Percentiles rank a stretch among this genome's conserved stretches.
phyloP scores from a whole-genome alignment of 2,113 vertebrate genomes.

The Podocnemis expansa region DNA sequence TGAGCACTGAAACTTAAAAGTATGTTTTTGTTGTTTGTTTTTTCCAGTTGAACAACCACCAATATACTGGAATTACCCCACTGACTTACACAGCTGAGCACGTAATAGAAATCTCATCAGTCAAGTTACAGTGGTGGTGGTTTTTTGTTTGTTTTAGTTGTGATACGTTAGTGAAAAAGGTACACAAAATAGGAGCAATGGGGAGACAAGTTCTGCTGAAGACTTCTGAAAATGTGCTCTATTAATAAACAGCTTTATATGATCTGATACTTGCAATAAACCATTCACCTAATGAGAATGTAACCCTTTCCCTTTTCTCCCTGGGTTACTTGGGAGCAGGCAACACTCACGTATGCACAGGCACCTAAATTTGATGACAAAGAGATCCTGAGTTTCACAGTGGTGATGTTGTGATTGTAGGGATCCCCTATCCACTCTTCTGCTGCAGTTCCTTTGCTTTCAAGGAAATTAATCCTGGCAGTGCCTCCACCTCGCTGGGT shows the following conservation, averaged over 20 bases:
- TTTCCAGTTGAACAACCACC: neutral
- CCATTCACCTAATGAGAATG: rapidly evolving
- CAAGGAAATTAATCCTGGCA: no score
- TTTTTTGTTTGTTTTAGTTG: neutral
- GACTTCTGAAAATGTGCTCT: neutral
- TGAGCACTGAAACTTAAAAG: constrained; percentile 7
- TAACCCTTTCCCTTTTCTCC: no score
- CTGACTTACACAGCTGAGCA: neutral
- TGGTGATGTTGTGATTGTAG: no score
- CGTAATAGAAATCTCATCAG: neutral
- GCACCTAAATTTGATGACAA: no score
- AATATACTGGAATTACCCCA: neutral
- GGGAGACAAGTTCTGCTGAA: neutral
- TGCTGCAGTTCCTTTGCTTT: no score
- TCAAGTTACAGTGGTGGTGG: neutral
- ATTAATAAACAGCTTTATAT: neutral
- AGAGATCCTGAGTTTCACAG: no score
- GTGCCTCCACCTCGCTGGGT: no score
- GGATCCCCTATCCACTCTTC: no score
- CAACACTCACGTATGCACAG: no score
- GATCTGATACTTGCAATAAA: neutral
- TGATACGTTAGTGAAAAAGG: neutral
- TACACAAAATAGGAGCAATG: neutral
- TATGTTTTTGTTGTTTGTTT: neutral
- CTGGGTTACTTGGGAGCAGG: no score